Percentiles rank a stretch among this genome's conserved stretches.
phyloP scores from a whole-genome alignment of 2,888 invertebrate species.

The Drosophila prostipennis region DNA sequence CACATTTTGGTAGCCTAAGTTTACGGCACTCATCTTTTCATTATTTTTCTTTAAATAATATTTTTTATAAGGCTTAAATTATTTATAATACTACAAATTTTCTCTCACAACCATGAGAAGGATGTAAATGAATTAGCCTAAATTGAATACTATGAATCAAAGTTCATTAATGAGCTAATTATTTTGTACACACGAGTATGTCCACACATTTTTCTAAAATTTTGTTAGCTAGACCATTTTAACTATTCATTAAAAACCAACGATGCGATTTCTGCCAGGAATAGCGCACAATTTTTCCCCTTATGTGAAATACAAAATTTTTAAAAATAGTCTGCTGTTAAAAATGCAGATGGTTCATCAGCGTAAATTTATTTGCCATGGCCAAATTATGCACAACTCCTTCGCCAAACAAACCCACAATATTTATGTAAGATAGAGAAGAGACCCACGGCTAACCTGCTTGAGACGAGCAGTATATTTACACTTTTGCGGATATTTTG shows the following conservation, averaged over 20 bases:
- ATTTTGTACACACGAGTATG: background rate
- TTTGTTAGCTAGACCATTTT: too few species aligned
- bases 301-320: background rate
- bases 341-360: conserved; percentile 8
- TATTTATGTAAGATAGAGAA: background rate
- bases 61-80: too few species aligned
- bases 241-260: conserved; percentile 12
- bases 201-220: too few species aligned
- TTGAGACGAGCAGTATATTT: conserved; percentile 63
- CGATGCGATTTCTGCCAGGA: background rate
- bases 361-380: conserved; percentile 45
- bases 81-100: too few species aligned
- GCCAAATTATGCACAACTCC: conserved; percentile 46
- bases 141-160: too few species aligned
- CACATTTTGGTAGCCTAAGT: too few species aligned
- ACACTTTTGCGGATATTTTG: conserved; percentile 73
- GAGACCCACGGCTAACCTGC: conserved; percentile 23
- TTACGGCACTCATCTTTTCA: too few species aligned
- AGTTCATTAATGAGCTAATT: background rate
- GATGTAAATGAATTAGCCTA: too few species aligned
- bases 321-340: conserved; percentile 8
- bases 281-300: too few species aligned
- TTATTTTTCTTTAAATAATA: too few species aligned
- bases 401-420: conserved; percentile 21
- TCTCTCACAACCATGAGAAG: too few species aligned